Evolutionary conservation across 2,113 vertebrate genomes (phyloP).

Genomic region (Choloepus hoffmanni): DNA sequence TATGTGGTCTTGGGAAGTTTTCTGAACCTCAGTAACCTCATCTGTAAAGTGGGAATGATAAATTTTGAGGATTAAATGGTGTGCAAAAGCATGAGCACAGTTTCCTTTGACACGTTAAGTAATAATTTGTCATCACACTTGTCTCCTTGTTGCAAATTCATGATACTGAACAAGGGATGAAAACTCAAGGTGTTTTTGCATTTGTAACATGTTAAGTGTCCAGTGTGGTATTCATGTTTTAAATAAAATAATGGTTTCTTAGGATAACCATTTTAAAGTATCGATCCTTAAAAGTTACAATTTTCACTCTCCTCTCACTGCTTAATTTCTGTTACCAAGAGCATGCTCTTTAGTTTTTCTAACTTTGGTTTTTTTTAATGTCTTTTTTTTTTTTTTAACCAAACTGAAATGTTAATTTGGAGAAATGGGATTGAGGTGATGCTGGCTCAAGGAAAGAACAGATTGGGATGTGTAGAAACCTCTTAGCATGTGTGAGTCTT

Average conservation of each 20-base stretch:
- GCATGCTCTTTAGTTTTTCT: neutral
- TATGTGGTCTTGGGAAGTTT: conserved; percentile 8
- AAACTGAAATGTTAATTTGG: conserved; percentile 7
- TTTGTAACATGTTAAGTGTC: neutral
- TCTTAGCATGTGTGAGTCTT: neutral
- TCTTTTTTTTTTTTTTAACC: neutral
- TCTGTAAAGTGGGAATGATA: conserved; percentile 37
- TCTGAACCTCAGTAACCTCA: conserved; percentile 27
- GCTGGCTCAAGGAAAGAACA: neutral
- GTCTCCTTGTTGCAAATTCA: conserved; percentile 28
- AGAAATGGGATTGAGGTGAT: conserved; percentile 9
- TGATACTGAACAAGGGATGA: neutral
- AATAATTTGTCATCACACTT: conserved; percentile 1
- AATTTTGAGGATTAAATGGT: conserved; percentile 2
- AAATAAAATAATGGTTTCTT: conserved; percentile 35
- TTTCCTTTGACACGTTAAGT: conserved; percentile 9
- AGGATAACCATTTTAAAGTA: neutral
- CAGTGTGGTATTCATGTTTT: neutral
- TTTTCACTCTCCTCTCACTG: neutral
- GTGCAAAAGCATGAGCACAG: neutral
- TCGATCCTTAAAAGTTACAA: neutral
- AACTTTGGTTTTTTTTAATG: neutral
- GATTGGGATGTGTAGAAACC: neutral
- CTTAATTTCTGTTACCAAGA: conserved; percentile 28
- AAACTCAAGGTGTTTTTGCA: neutral